Evolutionary conservation across 2,797 vertebrate genomes (phyloP).

Genomic region (Hafferia zeledoni): DNA sequence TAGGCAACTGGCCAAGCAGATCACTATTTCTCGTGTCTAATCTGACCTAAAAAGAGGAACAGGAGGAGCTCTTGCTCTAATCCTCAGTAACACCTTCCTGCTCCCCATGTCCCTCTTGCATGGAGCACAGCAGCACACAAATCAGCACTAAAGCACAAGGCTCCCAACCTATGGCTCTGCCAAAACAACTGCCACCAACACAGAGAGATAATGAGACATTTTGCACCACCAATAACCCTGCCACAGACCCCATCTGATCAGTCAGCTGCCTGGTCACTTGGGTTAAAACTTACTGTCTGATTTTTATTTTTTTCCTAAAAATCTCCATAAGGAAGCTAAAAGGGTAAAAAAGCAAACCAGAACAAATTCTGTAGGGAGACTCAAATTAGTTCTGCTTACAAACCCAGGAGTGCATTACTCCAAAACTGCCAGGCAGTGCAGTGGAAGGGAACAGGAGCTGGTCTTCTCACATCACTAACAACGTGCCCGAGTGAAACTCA

Average conservation of each 20-base stretch:
- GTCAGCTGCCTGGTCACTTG: background rate
- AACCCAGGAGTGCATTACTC: background rate
- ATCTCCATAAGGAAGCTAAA: background rate
- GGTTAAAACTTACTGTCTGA: background rate
- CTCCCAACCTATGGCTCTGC: accelerated
- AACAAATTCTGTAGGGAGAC: background rate
- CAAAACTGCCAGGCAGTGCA: background rate
- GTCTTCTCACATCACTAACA: background rate
- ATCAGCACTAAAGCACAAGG: background rate
- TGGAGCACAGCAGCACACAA: background rate
- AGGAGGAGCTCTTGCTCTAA: background rate
- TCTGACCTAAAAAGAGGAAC: background rate
- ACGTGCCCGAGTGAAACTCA: background rate
- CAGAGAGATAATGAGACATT: background rate
- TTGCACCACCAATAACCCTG: background rate
- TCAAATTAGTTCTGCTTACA: background rate
- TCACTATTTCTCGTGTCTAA: background rate
- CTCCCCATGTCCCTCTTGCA: background rate
- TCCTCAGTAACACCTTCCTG: background rate
- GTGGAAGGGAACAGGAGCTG: background rate
- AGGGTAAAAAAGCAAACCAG: background rate
- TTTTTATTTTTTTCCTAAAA: background rate
- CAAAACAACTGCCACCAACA: background rate
- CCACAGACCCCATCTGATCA: background rate
- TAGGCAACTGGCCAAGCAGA: background rate